Conservation (phyloP, 2,113 vertebrate species). For the Pleuronectes platessa region DNA sequence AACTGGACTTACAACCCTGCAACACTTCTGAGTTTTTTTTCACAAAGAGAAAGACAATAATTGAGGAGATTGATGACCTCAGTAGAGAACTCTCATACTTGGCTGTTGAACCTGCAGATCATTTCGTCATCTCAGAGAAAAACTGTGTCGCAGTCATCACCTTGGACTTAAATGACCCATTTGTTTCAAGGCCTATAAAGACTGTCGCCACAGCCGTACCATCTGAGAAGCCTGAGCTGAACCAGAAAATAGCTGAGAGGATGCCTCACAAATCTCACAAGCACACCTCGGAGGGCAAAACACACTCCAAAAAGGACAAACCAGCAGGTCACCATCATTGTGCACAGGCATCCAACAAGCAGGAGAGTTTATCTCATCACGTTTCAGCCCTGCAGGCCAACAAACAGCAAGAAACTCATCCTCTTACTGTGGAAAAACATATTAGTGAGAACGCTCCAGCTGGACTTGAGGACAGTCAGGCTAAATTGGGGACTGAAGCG, state of each 20-base stretch:
- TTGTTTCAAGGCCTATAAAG: constrained; percentile 33
- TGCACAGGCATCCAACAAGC: constrained; percentile 54
- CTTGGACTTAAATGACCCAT: constrained; percentile 60
- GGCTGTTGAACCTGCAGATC: constrained; percentile 45
- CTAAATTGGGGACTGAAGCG: constrained; percentile 45
- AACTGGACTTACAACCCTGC: neutral
- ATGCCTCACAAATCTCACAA: constrained; percentile 79
- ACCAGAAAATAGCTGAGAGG: constrained; percentile 26
- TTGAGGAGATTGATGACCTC: constrained; percentile 55
- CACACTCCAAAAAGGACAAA: constrained; percentile 75
- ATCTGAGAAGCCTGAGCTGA: constrained; percentile 4
- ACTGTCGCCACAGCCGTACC: neutral
- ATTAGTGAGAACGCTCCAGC: constrained; percentile 8
- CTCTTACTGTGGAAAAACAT: constrained; percentile 12
- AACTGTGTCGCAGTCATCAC: constrained; percentile 56
- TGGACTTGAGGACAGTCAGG: constrained; percentile 41
- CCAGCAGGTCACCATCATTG: constrained; percentile 40
- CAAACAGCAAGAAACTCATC: constrained; percentile 55
- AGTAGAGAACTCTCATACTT: constrained; percentile 61
- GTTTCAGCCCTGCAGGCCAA: constrained; percentile 34
- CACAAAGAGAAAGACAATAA: constrained; percentile 3
- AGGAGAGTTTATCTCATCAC: constrained; percentile 58
- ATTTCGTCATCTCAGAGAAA: constrained; percentile 51
- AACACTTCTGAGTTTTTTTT: constrained; percentile 17
- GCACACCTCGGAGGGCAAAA: constrained; percentile 63